A percentile compares a stretch with the other conserved stretches of the same genome.
phyloP scores from a whole-genome alignment of 1,140 invertebrate species.

The Caenorhabditis inopinata region DNA sequence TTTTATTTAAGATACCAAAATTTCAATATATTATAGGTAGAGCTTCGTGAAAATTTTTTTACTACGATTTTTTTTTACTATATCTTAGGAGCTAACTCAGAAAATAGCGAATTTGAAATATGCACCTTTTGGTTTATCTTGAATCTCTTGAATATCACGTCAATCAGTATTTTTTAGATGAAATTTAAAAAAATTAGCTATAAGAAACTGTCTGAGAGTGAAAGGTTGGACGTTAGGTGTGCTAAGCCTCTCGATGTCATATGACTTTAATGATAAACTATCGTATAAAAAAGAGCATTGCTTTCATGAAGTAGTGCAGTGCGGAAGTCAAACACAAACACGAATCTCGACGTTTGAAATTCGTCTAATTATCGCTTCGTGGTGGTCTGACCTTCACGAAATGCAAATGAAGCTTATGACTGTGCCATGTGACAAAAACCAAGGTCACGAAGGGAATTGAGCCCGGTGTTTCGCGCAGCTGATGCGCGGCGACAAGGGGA shows the following conservation, averaged over 20 bases:
- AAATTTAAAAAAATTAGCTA: too few species aligned
- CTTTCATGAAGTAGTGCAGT: not conserved
- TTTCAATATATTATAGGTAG: too few species aligned
- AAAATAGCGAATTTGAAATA: too few species aligned
- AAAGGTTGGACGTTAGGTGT: not conserved
- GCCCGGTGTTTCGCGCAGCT: slow-evolving; percentile 15
- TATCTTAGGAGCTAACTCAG: too few species aligned
- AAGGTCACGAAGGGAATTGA: not conserved
- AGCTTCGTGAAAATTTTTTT: not conserved
- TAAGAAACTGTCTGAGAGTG: not conserved
- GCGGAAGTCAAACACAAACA: not conserved
- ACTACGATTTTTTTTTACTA: too few species aligned
- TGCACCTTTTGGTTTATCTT: too few species aligned
- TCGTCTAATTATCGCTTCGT: not conserved
- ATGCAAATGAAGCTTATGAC: slow-evolving; percentile 31
- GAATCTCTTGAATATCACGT: too few species aligned
- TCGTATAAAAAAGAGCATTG: not conserved
- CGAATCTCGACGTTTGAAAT: not conserved
- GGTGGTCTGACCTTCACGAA: not conserved
- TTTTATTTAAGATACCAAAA: too few species aligned
- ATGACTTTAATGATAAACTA: slow-evolving; percentile 4
- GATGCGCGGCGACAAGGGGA: not conserved
- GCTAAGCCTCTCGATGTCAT: not conserved
- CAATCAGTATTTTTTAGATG: too few species aligned
- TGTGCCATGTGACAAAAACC: slow-evolving; percentile 28